Percentiles rank a stretch among this genome's conserved stretches.
Conservation (phyloP, 2,797 vertebrate genomes). For the Pelobates cultripes region DNA sequence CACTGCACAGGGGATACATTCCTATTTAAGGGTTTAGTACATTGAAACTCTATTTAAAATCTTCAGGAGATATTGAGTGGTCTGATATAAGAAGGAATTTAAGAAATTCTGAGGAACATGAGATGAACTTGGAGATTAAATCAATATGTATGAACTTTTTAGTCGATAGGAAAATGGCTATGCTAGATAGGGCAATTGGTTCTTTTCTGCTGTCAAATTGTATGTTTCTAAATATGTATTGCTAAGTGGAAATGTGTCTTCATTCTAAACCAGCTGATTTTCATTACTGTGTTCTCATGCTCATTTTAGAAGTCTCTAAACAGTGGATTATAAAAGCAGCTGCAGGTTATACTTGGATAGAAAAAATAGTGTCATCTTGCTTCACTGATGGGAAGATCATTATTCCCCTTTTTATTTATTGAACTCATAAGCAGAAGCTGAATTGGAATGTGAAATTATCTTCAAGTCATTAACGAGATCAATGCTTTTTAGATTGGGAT, state of each 20-base stretch:
- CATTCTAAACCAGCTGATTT: constrained; percentile 14
- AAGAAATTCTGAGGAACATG: too few relatives aligned
- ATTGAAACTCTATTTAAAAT: too few relatives aligned
- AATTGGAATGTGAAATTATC: constrained; percentile 52
- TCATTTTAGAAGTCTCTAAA: constrained; percentile 22
- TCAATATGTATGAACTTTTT: too few relatives aligned
- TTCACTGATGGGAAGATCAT: constrained; percentile 46
- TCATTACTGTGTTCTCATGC: neutral
- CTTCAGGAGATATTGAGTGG: too few relatives aligned
- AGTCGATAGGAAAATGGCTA: neutral
- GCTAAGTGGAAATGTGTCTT: neutral
- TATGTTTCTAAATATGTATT: neutral
- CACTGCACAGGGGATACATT: too few relatives aligned
- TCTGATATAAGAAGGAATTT: too few relatives aligned
- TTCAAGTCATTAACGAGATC: constrained; percentile 49
- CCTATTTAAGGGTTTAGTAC: too few relatives aligned
- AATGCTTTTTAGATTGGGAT: constrained; percentile 53
- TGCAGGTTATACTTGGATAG: constrained; percentile 4
- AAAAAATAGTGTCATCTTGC: constrained; percentile 17
- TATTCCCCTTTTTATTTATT: constrained; percentile 50
- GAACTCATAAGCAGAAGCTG: constrained; percentile 50
- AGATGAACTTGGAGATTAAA: too few relatives aligned
- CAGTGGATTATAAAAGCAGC: neutral
- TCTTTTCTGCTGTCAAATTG: neutral
- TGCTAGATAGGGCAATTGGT: neutral